phyloP scores from a whole-genome alignment of 2,888 invertebrate species.

The Apeira syringaria region DNA sequence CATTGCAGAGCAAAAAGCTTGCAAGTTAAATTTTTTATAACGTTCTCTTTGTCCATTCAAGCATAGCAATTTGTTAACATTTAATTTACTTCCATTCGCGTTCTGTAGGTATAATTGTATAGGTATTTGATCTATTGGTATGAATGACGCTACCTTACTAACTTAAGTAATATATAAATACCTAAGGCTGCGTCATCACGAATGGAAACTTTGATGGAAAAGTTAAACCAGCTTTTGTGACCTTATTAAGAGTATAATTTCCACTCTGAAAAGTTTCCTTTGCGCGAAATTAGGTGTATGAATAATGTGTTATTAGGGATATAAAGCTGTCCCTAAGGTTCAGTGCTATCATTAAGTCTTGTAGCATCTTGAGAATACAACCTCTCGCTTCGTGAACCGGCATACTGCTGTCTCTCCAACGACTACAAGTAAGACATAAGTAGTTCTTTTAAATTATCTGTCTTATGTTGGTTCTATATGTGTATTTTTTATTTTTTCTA shows the following conservation, averaged over 20 bases:
- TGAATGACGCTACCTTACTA: slow-evolving; percentile 12
- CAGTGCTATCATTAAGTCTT: slow-evolving; percentile 29
- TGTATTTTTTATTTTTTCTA: no score
- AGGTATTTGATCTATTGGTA: slow-evolving; percentile 9
- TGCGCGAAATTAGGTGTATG: slow-evolving; percentile 30
- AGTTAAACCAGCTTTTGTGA: slow-evolving; percentile 30
- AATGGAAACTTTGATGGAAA: slow-evolving; percentile 51
- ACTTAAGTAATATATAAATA: slow-evolving; percentile 6
- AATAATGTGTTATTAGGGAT: slow-evolving; percentile 35
- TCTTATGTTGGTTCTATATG: no score
- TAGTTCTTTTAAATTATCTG: no score
- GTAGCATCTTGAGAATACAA: slow-evolving; percentile 8
- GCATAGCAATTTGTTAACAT: neutral
- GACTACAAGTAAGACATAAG: no score
- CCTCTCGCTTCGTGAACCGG: neutral
- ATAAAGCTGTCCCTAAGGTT: slow-evolving; percentile 29
- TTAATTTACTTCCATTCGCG: neutral
- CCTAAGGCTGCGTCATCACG: slow-evolving; percentile 18
- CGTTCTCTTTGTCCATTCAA: slow-evolving; percentile 2
- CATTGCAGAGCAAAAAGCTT: no score
- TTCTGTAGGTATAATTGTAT: slow-evolving; percentile 5
- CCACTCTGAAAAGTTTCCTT: slow-evolving; percentile 47
- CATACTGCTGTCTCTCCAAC: neutral
- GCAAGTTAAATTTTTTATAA: neutral
- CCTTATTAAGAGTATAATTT: slow-evolving; percentile 33